Conservation (phyloP, 2,797 vertebrate genomes). For the Syngnathus acus region DNA sequence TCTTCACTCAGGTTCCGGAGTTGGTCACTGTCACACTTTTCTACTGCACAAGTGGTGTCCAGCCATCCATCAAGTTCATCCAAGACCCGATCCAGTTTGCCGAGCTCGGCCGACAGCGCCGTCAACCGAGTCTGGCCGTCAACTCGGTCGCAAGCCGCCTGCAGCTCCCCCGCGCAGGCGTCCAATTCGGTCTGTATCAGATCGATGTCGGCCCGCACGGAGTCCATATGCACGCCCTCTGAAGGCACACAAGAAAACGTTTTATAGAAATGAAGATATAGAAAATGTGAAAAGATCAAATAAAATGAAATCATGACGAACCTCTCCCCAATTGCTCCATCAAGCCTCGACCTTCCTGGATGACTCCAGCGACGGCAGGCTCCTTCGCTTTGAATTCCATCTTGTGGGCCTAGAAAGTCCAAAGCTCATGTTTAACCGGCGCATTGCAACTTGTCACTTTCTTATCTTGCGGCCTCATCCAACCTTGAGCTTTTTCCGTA, state of each 20-base stretch:
- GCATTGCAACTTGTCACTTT: background rate
- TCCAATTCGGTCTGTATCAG: constrained; percentile 74
- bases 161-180: constrained; percentile 62
- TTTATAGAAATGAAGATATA: background rate
- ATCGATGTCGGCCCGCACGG: constrained; percentile 58
- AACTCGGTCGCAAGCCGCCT: constrained; percentile 68
- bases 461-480: background rate
- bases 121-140: constrained; percentile 70
- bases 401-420: constrained; percentile 70
- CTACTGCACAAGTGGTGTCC: constrained; percentile 13
- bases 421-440: background rate
- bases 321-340: constrained; percentile 80
- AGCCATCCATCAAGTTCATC: constrained; percentile 76
- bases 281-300: background rate
- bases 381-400: constrained; percentile 69
- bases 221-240: constrained; percentile 53
- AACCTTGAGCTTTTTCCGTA: constrained; percentile 80
- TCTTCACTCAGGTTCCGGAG: constrained; percentile 61
- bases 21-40: constrained; percentile 39
- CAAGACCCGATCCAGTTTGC: constrained; percentile 66
- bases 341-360: constrained; percentile 65
- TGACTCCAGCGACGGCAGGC: constrained; percentile 62
- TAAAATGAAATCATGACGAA: constrained; percentile 35
- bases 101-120: constrained; percentile 68
- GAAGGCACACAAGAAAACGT: constrained; percentile 2